These are phyloP conservation scores for Pseudoatta argentina DNA, from an alignment of 1,140 invertebrate species.

Conservation along the genomic window DNA sequence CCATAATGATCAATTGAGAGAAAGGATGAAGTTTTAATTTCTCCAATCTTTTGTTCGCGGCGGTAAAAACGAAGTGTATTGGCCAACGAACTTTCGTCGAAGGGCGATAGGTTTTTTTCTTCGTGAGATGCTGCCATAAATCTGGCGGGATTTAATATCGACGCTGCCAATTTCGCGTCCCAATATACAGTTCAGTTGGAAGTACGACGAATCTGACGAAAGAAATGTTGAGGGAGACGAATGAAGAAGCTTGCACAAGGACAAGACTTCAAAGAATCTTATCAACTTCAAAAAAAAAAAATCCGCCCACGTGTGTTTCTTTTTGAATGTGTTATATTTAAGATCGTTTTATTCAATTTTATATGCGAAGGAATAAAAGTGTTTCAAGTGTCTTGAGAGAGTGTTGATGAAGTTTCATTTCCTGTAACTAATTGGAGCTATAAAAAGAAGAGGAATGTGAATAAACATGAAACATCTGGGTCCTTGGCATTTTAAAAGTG, in stretches of 20 bases:
- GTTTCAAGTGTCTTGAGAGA: neutral
- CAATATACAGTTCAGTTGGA: constrained; percentile 13
- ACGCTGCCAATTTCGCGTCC: constrained; percentile 29
- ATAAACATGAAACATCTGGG: neutral
- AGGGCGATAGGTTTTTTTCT: constrained; percentile 3
- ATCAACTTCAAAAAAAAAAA: constrained; percentile 36
- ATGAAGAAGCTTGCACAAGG: neutral
- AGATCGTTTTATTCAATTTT: neutral
- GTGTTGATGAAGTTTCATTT: neutral
- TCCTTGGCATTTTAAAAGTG: constrained; percentile 34
- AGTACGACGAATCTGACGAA: constrained; percentile 27
- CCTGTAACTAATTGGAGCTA: neutral
- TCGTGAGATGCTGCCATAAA: constrained; percentile 53
- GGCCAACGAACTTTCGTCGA: constrained; percentile 1
- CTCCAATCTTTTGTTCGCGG: neutral
- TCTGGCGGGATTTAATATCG: constrained; percentile 59
- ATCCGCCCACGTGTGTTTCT: neutral
- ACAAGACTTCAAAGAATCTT: neutral
- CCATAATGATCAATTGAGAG: neutral
- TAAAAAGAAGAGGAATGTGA: constrained; percentile 18
- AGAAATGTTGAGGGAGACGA: constrained; percentile 8
- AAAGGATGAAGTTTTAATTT: constrained; percentile 5
- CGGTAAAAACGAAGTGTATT: neutral
- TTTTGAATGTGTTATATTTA: neutral
- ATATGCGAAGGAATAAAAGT: neutral